Base-by-base conservation (phyloP, 2,797 vertebrate species). In the Toxotes lorentzi region DNA sequence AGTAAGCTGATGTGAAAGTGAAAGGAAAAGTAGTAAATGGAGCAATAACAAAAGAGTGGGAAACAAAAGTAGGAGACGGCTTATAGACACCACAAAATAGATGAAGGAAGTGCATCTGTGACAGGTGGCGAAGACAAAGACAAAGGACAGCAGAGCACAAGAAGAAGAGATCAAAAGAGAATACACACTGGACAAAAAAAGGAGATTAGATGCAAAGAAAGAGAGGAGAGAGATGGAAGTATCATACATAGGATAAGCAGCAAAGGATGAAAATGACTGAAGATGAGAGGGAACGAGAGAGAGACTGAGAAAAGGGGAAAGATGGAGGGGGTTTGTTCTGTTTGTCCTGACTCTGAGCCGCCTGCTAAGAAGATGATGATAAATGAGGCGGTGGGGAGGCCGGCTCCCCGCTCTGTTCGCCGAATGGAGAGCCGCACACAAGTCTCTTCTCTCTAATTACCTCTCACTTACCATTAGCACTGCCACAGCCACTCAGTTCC, bases 361-460 rank as follows among this genome's bases (percentile, higher is more conserved):
- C 89, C 91, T 82, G 83, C 91, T 93, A 93, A 94, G 87, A 86
- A 94, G 94, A 95, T 95, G 93, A 96, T 94, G 94, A 96, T 95
- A 93, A 95, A 96, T 94, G 93, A 94, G 92, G 79, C 78, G 48
- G 86, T 64, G 84, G 88, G 86, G 70, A 88, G 89, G 88, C 87
- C 57, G 76, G 85, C 87, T 89, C 86, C 83, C 86, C 10, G 59
- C 86, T 89, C 94, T 79, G 86, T 74, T 89, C 78, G 62, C 85
- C 77, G 90, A 89, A 93, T 91, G 91, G 91, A 82, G 84, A 88
- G 89, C 83, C 54, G 79, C 87, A 78, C 91, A 88, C 79, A 65
- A 93, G 93, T 94, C 88, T 93, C 94, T 91, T 92, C 87, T 88
- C 91, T 93, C 90, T 96, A 95, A 95, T 96, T 94, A 94, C 91